These are phyloP conservation scores for Galagoides demidoff DNA, from an alignment of 2,797 vertebrate species.

Conservation along the genomic window DNA sequence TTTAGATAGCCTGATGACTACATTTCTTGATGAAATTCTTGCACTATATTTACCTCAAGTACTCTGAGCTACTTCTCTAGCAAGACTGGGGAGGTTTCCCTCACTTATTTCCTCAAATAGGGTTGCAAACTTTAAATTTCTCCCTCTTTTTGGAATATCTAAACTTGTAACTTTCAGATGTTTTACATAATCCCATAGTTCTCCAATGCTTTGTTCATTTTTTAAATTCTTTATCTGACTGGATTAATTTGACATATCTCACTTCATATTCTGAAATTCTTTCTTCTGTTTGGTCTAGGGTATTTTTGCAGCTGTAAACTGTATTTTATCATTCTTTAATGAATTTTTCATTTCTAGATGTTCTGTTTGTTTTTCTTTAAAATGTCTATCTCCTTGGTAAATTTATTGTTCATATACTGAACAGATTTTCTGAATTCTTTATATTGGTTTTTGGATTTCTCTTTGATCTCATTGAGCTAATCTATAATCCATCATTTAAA, in stretches of 20 bases:
- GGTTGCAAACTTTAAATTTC: not conserved
- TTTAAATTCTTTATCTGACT: not conserved
- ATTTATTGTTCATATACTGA: not conserved
- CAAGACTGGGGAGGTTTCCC: not conserved
- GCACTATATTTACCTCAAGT: not conserved
- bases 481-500: not conserved
- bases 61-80: not conserved
- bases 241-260: not conserved
- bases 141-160: not conserved
- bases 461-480: not conserved
- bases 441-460: not conserved
- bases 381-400: not conserved
- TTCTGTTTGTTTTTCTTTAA: not conserved
- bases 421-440: not conserved
- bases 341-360: not conserved
- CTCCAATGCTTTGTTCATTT: not conserved
- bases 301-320: not conserved
- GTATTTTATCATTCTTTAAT: not conserved
- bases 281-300: not conserved
- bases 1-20: not conserved
- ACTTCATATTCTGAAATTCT: not conserved
- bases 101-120: not conserved
- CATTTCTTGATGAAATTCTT: not conserved
- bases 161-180: not conserved
- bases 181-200: not conserved